phyloP scores from a whole-genome alignment of 2,888 invertebrate genomes.

The Drosophila mercatorum region DNA sequence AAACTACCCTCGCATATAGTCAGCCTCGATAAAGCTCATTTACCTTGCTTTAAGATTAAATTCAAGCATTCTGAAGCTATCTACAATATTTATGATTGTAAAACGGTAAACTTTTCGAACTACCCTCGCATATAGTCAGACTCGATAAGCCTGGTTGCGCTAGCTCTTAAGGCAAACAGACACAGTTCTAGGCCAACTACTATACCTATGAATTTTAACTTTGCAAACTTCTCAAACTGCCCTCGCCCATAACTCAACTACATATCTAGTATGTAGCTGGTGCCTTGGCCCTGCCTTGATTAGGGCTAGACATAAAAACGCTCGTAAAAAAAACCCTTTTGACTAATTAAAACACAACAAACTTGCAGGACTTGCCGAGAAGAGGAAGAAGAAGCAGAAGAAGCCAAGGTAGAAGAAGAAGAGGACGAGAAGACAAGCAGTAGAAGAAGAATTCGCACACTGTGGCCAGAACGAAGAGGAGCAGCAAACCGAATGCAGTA shows the following conservation, averaged over 20 bases:
- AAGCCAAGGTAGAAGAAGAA: background rate
- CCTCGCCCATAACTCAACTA: constrained; percentile 5
- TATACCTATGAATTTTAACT: too few relatives aligned
- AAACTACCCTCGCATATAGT: too few relatives aligned
- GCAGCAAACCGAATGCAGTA: constrained; percentile 83
- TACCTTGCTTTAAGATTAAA: background rate
- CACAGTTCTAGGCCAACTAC: too few relatives aligned
- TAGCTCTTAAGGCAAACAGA: too few relatives aligned
- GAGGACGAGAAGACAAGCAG: constrained; percentile 18
- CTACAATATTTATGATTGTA: too few relatives aligned
- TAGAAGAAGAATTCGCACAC: constrained; percentile 60
- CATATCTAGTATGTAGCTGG: background rate
- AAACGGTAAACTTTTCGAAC: background rate
- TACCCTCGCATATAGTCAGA: too few relatives aligned
- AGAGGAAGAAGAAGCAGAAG: background rate
- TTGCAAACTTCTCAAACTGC: background rate
- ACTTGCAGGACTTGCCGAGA: constrained; percentile 34
- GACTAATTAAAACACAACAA: constrained; percentile 40
- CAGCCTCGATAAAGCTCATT: background rate
- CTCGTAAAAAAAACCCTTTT: constrained; percentile 24
- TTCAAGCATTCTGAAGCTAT: too few relatives aligned
- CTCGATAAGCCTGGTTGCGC: background rate
- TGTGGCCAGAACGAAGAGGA: constrained; percentile 72
- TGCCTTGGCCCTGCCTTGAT: constrained; percentile 7
- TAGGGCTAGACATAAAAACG: constrained; percentile 9